phyloP scores from a whole-genome alignment of 2,888 invertebrate species.

The Choristoneura rosaceana region DNA sequence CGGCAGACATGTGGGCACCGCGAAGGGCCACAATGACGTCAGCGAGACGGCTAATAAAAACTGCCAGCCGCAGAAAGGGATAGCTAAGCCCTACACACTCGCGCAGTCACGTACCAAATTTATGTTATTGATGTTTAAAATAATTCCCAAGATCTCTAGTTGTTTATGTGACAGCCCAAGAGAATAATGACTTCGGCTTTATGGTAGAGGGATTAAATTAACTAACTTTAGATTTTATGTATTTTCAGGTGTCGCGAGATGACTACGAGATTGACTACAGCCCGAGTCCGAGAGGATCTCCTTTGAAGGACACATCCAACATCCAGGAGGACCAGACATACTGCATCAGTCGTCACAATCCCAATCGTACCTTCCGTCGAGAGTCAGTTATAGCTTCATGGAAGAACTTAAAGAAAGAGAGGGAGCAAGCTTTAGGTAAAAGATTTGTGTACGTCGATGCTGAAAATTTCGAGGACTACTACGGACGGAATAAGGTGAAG shows the following conservation, averaged over 20 bases:
- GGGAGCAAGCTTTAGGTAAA: conserved; percentile 79
- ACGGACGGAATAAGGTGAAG: conserved; percentile 78
- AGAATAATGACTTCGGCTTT: conserved; percentile 25
- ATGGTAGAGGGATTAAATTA: conserved; percentile 21
- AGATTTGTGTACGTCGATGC: conserved; percentile 76
- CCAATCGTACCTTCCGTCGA: conserved; percentile 79
- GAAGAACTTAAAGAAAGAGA: conserved; percentile 81
- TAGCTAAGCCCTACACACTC: conserved; percentile 52
- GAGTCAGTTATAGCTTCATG: conserved; percentile 83
- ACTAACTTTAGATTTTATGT: conserved; percentile 51
- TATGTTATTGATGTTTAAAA: conserved; percentile 67
- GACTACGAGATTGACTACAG: conserved; percentile 79
- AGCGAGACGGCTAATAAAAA: conserved; percentile 57
- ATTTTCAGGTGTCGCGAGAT: conserved; percentile 79
- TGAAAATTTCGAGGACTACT: conserved; percentile 76
- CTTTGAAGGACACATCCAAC: conserved; percentile 79
- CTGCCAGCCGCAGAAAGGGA: conserved; percentile 63
- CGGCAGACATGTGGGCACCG: conserved; percentile 71
- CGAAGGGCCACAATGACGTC: conserved; percentile 73
- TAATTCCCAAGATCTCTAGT: conserved; percentile 61
- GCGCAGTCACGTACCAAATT: conserved; percentile 60
- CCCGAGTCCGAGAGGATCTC: conserved; percentile 76
- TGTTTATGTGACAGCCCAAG: conserved; percentile 47
- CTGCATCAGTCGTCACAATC: conserved; percentile 81
- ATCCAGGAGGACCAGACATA: conserved; percentile 74